phyloP scores from a whole-genome alignment of 2,113 vertebrate genomes.

The Eupsittula cactorum region DNA sequence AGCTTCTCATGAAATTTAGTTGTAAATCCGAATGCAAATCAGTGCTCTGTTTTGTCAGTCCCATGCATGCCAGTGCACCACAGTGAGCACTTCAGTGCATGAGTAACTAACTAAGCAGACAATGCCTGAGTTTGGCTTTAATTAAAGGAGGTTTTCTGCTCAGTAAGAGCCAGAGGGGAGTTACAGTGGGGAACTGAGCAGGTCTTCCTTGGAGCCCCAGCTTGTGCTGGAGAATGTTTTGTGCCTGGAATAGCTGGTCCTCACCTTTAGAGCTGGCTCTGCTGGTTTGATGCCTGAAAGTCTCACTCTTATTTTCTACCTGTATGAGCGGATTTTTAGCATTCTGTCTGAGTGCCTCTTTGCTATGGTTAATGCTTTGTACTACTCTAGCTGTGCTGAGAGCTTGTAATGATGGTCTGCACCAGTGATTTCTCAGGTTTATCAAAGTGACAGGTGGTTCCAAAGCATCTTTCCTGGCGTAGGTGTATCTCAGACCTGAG shows the following conservation, averaged over 20 bases:
- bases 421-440: background rate
- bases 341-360: background rate
- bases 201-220: background rate
- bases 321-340: background rate
- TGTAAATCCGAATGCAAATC: conserved; percentile 19
- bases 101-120: background rate
- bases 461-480: background rate
- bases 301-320: background rate
- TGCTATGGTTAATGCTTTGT: background rate
- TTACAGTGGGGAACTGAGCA: background rate
- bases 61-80: fast-evolving
- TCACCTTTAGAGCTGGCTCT: background rate
- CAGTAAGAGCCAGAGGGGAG: background rate
- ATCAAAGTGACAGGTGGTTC: background rate
- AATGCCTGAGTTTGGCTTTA: background rate
- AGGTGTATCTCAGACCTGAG: background rate
- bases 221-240: background rate
- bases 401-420: background rate
- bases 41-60: background rate
- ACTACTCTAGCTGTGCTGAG: background rate
- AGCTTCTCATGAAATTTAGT: background rate
- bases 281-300: background rate
- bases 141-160: background rate
- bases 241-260: background rate
- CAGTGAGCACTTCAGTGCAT: fast-evolving